Conservation (phyloP, 1,140 invertebrate species). For the Pseudomyrmex sp. region DNA sequence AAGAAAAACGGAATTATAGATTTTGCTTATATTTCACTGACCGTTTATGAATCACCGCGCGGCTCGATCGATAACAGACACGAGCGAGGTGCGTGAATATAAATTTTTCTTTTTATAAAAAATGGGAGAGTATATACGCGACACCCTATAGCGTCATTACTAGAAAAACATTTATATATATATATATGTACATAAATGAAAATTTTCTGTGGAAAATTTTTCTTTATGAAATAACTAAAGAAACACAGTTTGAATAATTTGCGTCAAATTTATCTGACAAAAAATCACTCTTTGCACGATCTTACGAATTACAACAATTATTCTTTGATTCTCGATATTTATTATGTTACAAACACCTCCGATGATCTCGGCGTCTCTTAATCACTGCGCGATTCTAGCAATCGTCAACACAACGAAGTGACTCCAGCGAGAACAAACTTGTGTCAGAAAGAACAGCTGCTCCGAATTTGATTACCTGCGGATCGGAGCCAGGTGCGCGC, state of each 20-base stretch:
- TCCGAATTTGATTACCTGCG: slow-evolving; percentile 33
- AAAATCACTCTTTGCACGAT: neutral
- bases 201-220: too few species aligned
- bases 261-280: neutral
- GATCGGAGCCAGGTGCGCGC: slow-evolving; percentile 9
- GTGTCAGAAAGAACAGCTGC: neutral
- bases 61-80: slow-evolving; percentile 28
- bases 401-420: slow-evolving; percentile 28
- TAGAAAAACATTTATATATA: too few species aligned
- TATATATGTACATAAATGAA: too few species aligned
- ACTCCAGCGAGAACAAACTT: neutral
- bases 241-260: neutral
- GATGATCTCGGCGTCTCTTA: slow-evolving; percentile 51
- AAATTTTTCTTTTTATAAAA: neutral
- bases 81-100: slow-evolving; percentile 19
- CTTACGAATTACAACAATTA: too few species aligned
- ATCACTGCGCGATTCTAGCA: neutral
- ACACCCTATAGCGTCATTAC: too few species aligned
- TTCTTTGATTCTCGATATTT: neutral
- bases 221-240: too few species aligned
- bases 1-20: neutral
- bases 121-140: too few species aligned
- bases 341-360: slow-evolving; percentile 15
- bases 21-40: slow-evolving; percentile 2
- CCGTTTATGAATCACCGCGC: slow-evolving; percentile 33